phyloP scores from a whole-genome alignment of 2,888 invertebrate species.

The Aporophyla lueneburgensis region DNA sequence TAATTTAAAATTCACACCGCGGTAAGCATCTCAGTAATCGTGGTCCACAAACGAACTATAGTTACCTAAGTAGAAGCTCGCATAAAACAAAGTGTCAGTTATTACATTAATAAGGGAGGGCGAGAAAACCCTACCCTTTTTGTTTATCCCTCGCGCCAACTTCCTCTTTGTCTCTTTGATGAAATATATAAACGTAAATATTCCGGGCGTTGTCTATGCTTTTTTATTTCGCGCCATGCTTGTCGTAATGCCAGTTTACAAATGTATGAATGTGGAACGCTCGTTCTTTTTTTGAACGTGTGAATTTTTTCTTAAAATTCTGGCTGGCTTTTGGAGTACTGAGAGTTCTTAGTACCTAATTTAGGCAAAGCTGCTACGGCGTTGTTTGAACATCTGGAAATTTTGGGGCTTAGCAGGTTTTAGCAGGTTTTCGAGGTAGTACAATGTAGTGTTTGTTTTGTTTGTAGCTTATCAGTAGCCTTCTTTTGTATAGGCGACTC shows the following conservation, averaged over 20 bases:
- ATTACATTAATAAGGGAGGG: constrained; percentile 89
- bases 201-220: constrained; percentile 70
- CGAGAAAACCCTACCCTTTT: constrained; percentile 85
- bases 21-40: constrained; percentile 60
- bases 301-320: constrained; percentile 44
- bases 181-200: constrained; percentile 73
- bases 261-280: constrained; percentile 71
- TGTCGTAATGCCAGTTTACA: constrained; percentile 72
- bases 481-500: no score
- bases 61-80: constrained; percentile 82
- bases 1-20: constrained; percentile 76
- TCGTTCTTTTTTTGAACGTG: constrained; percentile 60
- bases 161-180: constrained; percentile 78
- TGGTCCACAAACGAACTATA: constrained; percentile 78
- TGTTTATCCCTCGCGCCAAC: constrained; percentile 82
- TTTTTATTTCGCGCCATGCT: constrained; percentile 74
- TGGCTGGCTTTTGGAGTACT: constrained; percentile 17
- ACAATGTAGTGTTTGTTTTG: constrained; percentile 5
- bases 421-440: background rate
- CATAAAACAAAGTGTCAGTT: constrained; percentile 90
- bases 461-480: no score
- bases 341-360: constrained; percentile 16
- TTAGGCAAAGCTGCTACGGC: constrained; percentile 6
- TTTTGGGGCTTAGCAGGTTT: background rate
- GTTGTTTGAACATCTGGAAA: constrained; percentile 1